Evolutionary conservation across 2,888 invertebrate genomes (phyloP).

Genomic region (Cancer borealis): DNA sequence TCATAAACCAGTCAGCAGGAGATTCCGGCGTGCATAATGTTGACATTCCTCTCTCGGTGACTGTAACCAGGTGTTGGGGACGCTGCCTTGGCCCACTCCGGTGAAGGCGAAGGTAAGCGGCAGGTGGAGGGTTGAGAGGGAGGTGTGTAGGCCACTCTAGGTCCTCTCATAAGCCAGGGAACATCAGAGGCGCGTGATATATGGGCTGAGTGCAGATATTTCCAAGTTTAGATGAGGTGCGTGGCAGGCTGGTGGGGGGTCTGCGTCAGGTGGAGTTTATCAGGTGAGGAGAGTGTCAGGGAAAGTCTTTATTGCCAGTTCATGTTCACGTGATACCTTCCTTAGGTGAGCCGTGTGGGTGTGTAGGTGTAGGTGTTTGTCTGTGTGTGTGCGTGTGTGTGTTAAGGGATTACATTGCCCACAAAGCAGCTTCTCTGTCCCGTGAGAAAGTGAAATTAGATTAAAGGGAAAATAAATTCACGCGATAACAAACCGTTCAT

Average conservation of each 20-base stretch:
- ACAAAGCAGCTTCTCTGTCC: background rate
- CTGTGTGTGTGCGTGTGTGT: background rate
- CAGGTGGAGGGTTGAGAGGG: background rate
- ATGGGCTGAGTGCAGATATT: too few species aligned
- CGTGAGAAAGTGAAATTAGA: background rate
- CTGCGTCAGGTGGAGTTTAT: background rate
- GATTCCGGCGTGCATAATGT: background rate
- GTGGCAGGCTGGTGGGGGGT: too few species aligned
- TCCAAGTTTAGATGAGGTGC: too few species aligned
- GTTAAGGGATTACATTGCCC: background rate
- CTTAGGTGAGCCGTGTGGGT: background rate
- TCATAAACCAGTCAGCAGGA: background rate
- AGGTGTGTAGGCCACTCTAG: background rate
- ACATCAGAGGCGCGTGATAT: too few species aligned
- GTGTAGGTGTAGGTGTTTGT: slow-evolving; percentile 21
- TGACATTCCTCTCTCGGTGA: background rate
- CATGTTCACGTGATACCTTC: too few species aligned
- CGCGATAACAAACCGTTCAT: slow-evolving; percentile 24
- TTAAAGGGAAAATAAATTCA: background rate
- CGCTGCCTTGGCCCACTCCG: background rate
- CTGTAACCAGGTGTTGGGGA: background rate
- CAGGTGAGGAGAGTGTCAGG: background rate
- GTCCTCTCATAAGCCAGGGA: too few species aligned
- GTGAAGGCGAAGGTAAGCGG: background rate
- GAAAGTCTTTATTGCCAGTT: background rate